Conservation (phyloP, 2,888 invertebrate species). For the Epinotia bilunana region DNA sequence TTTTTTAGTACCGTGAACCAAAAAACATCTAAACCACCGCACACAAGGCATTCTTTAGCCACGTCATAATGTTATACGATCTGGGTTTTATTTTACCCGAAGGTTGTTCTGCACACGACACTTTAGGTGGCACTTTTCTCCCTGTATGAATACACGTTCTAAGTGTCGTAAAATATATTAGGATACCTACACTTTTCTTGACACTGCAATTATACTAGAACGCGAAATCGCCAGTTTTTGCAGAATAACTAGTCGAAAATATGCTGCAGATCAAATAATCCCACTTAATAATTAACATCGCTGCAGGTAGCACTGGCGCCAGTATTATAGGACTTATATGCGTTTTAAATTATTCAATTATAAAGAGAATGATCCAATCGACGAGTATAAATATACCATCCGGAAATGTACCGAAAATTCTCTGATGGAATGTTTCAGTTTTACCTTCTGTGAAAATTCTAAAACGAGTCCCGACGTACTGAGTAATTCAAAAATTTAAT, state of each 20-base stretch:
- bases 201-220: neutral
- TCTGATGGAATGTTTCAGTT: conserved; percentile 1
- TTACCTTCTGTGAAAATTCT: neutral
- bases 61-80: neutral
- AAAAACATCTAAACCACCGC: neutral
- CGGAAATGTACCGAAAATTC: neutral
- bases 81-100: neutral
- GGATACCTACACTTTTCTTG: neutral
- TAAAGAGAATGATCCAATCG: neutral
- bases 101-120: neutral
- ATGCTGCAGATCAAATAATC: neutral
- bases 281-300: neutral
- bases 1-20: neutral
- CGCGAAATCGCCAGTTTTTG: neutral
- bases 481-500: conserved; percentile 27
- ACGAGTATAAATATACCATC: neutral
- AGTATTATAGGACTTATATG: neutral
- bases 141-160: neutral
- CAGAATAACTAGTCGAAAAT: neutral
- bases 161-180: neutral
- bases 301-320: neutral
- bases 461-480: neutral
- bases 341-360: neutral
- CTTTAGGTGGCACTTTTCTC: neutral
- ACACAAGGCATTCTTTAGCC: neutral